Evolutionary conservation across 2,113 vertebrate species (phyloP), one percentile per base, ranked within the genome.

Genomic region (Butorides virescens): DNA sequence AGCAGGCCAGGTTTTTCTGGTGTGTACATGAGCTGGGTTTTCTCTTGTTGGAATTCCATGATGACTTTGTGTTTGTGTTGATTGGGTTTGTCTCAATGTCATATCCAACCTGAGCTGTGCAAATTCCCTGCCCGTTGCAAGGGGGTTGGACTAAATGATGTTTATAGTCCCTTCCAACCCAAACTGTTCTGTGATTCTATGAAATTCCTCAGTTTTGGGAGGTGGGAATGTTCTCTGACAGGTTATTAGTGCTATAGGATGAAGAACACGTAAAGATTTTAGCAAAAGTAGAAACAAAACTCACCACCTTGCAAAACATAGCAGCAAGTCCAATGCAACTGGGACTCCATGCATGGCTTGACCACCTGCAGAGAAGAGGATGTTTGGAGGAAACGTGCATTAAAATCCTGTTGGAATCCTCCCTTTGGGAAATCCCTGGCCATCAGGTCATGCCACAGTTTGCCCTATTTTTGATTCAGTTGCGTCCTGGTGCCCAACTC

Each of bases 21-120:
- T 79, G 62, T 92, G 90, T 90, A 84, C 92, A 93, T 71, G 74
- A 92, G n/a, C 86, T 94, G 97, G 50, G 18, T 92, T 96, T 96
- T 91, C 91, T 90, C 95, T 85, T 95, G 81, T 86, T 97, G 94
- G 92, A 96, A 94, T 96, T 97, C 92, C 89, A 77, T 83, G 42
- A 70, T 27, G 26, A 30, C 26, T 94, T 78, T 93, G 21, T 86
- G 86, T 87, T 97, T 96, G 88, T 67, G 55, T 91, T 91, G 59
- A 39, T 1, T 88, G n/a, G 21, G n/a, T 93, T 95, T 96, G 70
- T 86, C 85, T 89, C 75, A 83, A 30, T 37, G n/a, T 66, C 47
- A 15, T 10, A n/a, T 70, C 32, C 50, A 62, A 32, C 74, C 36
- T 77, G 53, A 90, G 20, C 50, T 73, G 36, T 55, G 62, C 67